These are phyloP conservation scores for Coendou prehensilis DNA, from an alignment of 2,797 vertebrate genomes.

Conservation along the genomic window DNA sequence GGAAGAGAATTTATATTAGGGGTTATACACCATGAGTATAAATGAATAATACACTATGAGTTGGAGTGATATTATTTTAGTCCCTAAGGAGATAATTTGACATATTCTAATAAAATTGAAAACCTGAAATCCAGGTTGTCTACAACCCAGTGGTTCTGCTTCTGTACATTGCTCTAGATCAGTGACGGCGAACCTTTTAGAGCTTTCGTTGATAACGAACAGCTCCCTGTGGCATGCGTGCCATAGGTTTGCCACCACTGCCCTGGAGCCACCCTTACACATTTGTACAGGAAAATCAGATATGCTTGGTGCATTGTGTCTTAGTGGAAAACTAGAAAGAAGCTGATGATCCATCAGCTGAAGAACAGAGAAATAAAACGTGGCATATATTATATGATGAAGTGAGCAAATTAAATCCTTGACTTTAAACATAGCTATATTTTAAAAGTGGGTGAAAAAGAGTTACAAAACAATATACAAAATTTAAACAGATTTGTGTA, in stretches of 20 bases:
- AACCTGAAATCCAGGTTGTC: background rate
- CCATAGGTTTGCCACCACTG: background rate
- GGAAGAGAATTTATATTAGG: background rate
- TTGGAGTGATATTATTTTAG: background rate
- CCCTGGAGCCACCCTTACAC: background rate
- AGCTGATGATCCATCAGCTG: background rate
- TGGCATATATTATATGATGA: background rate
- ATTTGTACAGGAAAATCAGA: background rate
- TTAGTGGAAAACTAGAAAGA: background rate
- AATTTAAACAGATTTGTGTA: background rate
- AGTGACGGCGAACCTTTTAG: background rate
- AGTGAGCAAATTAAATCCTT: background rate
- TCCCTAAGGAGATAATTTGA: background rate
- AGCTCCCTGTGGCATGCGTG: background rate
- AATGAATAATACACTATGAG: background rate
- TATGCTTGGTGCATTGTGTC: background rate
- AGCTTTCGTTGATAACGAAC: background rate
- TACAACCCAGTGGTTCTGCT: background rate
- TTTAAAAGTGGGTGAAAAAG: background rate
- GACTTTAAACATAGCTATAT: background rate
- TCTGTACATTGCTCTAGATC: background rate
- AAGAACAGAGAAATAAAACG: background rate
- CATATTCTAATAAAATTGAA: background rate
- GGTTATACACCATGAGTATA: background rate
- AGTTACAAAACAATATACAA: background rate